Conservation (phyloP, 2,888 invertebrate genomes). For the Dryocosmus kuriphilus region DNA sequence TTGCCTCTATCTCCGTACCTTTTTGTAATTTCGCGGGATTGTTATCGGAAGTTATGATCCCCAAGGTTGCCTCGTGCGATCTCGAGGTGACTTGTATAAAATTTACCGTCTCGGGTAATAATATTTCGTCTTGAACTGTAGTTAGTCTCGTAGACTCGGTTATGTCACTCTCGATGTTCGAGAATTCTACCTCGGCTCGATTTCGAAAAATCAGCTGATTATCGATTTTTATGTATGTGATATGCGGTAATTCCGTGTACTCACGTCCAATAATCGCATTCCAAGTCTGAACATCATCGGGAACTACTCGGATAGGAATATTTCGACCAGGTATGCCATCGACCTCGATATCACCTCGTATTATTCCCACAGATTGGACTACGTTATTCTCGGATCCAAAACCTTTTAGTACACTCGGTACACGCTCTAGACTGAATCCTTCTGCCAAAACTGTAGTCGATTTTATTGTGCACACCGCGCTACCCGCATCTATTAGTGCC, state of each 20-base stretch:
- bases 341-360: background rate
- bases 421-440: conserved; percentile 23
- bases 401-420: conserved; percentile 39
- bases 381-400: background rate
- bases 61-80: background rate
- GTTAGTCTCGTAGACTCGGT: background rate
- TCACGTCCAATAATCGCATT: background rate
- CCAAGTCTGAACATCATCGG: background rate
- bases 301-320: background rate
- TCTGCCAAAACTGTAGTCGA: background rate
- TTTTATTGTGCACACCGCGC: too few relatives aligned
- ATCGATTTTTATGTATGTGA: too few relatives aligned
- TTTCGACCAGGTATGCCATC: background rate
- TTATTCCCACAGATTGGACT: background rate
- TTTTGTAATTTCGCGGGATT: background rate
- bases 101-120: background rate
- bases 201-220: background rate
- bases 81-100: background rate
- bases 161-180: background rate
- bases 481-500: conserved; percentile 52
- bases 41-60: background rate
- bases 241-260: too few relatives aligned
- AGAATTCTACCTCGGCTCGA: background rate
- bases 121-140: background rate
- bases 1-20: background rate